Percentiles rank a stretch among this genome's conserved stretches.
These are phyloP conservation scores for Agriopis leucophaearia DNA, from an alignment of 2,888 invertebrate genomes.

Conservation along the genomic window DNA sequence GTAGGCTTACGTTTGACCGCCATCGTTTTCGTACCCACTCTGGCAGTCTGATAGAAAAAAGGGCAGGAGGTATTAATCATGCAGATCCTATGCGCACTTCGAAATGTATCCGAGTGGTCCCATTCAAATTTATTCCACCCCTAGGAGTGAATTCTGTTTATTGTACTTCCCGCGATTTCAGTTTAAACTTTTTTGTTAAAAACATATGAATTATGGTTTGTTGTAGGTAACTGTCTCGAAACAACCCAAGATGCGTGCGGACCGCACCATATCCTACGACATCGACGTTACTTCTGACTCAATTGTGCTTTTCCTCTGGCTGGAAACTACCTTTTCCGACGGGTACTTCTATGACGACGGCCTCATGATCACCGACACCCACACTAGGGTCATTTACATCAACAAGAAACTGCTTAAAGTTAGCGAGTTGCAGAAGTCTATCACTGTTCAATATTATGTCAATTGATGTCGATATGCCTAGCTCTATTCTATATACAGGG, in stretches of 20 bases:
- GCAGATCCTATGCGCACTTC: too few relatives aligned
- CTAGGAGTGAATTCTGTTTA: too few relatives aligned
- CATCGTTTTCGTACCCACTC: too few relatives aligned
- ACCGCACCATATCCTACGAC: conserved; percentile 51
- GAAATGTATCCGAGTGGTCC: too few relatives aligned
- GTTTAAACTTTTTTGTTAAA: not conserved
- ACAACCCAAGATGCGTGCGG: conserved; percentile 34
- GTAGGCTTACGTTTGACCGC: too few relatives aligned
- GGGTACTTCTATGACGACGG: conserved; percentile 93
- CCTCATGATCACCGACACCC: conserved; percentile 81
- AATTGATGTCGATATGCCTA: conserved; percentile 48
- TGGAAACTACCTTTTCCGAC: conserved; percentile 81
- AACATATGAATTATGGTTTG: not conserved
- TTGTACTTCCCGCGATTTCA: too few relatives aligned
- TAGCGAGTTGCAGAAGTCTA: conserved; percentile 58
- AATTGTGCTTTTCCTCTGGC: conserved; percentile 90
- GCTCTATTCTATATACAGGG: not conserved
- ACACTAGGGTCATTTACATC: conserved; percentile 53
- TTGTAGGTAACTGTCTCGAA: conserved; percentile 66
- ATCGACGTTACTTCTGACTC: conserved; percentile 74
- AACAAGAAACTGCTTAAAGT: conserved; percentile 53
- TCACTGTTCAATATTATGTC: conserved; percentile 70
- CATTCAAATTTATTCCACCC: too few relatives aligned
- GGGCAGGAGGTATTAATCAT: too few relatives aligned
- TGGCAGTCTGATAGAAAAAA: too few relatives aligned